Base-by-base conservation (phyloP, 2,113 vertebrate genomes). In the Elephantulus edwardii region DNA sequence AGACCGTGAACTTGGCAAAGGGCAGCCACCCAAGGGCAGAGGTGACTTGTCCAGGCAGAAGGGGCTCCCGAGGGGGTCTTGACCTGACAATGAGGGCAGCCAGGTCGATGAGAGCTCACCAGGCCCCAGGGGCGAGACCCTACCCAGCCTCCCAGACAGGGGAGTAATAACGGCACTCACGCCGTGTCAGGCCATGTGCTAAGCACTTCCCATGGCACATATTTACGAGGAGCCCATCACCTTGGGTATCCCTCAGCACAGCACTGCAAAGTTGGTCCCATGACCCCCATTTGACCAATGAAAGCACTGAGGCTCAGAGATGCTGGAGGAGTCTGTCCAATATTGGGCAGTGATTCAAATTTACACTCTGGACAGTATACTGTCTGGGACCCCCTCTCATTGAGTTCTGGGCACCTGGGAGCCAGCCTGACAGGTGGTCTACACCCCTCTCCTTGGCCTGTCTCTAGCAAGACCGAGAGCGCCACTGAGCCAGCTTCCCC, bases 1-100 rank as follows among this genome's bases (percentile, higher is more conserved):
- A 94, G 93, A 95, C 95, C 92, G 0, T 96, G 96, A 96, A 96
- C 96, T 96, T 96, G 96, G 96, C 94, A 95, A 95, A 96, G 96
- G 94, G 95, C 96, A 92, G 95, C 42, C 26, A 3, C 83, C 66
- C 82, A 8, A 33, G 93, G 94, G 70, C 91, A 93, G 44, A 85
- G 91, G 64, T 74, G 76, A 22, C 71, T 60, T 77, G 89, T 86
- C 75, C 46, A 28, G 1, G 30, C 44, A 68, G 82, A 77, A 70
- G 74, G 66, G 71, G 42, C 33, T 93, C 94, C 91, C 83, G 0
- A 28, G 92, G 82, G 92, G 44, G 66, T 66, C 84, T 82, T 94
- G 66, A 20, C 58, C 75, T 68, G 91, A 90, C 95, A 62, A 89
- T 93, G 88, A 62, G 90, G 91, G 60, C 89, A 60, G 70, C 17